Percentiles rank a stretch among this genome's conserved stretches.
Conservation (phyloP, 1,140 invertebrate genomes). For the Tetragonula clypearis region DNA sequence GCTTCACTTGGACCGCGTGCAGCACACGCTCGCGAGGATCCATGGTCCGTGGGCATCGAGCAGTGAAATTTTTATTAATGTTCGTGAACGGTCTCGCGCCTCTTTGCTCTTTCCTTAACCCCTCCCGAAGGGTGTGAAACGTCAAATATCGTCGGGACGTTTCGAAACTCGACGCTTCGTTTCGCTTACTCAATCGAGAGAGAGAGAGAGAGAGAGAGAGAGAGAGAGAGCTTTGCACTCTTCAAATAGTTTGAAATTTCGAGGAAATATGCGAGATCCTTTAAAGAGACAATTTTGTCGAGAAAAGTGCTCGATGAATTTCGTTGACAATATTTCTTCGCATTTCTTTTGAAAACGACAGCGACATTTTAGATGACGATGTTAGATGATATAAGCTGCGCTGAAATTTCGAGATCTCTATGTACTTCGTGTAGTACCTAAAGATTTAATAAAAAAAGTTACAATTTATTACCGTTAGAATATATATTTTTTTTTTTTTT, state of each 20-base stretch:
- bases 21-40: conserved; percentile 31
- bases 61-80: conserved; percentile 67
- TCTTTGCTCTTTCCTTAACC: neutral
- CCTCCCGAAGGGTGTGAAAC: neutral
- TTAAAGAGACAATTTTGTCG: too few species aligned
- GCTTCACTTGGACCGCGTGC: neutral
- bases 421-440: too few species aligned
- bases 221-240: neutral
- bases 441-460: too few species aligned
- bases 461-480: too few species aligned
- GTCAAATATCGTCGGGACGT: neutral
- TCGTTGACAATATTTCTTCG: too few species aligned
- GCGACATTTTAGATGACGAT: too few species aligned
- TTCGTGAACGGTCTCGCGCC: conserved; percentile 48
- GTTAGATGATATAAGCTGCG: too few species aligned
- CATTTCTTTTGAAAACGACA: too few species aligned
- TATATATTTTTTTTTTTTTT: too few species aligned
- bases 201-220: too few species aligned
- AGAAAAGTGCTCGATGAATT: too few species aligned
- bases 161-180: neutral
- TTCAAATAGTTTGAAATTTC: neutral
- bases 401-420: too few species aligned
- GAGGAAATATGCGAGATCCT: neutral
- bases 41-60: conserved; percentile 54
- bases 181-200: neutral